Evolutionary conservation across 1,140 invertebrate genomes (phyloP).

Genomic region (Aplysia californica): DNA sequence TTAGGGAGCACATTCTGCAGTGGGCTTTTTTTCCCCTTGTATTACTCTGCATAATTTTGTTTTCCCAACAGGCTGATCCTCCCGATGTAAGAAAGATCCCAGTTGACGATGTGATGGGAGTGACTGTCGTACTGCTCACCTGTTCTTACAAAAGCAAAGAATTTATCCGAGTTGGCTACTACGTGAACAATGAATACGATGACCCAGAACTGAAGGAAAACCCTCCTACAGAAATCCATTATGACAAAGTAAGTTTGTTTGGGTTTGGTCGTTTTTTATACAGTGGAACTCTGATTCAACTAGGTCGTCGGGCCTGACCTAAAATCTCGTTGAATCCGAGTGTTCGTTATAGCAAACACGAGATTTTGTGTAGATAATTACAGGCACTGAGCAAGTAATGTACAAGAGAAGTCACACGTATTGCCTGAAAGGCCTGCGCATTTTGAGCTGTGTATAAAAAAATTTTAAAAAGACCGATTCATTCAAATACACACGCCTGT

Average conservation of each 20-base stretch:
- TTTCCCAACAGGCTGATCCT: conserved; percentile 92
- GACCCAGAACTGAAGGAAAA: conserved; percentile 95
- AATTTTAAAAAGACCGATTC: no score
- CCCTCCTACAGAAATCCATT: conserved; percentile 89
- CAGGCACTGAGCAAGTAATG: no score
- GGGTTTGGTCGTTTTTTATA: no score
- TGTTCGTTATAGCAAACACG: no score
- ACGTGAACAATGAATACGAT: conserved; percentile 97
- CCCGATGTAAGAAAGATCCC: conserved; percentile 95
- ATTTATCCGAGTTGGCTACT: conserved; percentile 98
- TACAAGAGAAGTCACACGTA: no score
- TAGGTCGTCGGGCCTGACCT: no score
- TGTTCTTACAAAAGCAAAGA: conserved; percentile 94
- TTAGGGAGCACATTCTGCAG: not conserved
- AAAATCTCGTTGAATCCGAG: no score
- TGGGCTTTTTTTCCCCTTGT: no score
- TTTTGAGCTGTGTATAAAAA: not conserved
- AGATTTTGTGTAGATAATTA: no score
- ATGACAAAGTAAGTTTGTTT: conserved; percentile 83
- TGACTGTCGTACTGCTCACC: conserved; percentile 95
- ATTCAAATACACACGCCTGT: no score
- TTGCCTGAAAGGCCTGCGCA: not conserved
- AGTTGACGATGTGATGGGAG: conserved; percentile 94
- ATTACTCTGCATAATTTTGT: no score
- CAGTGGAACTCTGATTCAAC: no score